Percentiles rank a stretch among this genome's conserved stretches.
These are phyloP conservation scores for Drosophila parvula DNA, from an alignment of 1,140 invertebrate genomes.

Conservation along the genomic window DNA sequence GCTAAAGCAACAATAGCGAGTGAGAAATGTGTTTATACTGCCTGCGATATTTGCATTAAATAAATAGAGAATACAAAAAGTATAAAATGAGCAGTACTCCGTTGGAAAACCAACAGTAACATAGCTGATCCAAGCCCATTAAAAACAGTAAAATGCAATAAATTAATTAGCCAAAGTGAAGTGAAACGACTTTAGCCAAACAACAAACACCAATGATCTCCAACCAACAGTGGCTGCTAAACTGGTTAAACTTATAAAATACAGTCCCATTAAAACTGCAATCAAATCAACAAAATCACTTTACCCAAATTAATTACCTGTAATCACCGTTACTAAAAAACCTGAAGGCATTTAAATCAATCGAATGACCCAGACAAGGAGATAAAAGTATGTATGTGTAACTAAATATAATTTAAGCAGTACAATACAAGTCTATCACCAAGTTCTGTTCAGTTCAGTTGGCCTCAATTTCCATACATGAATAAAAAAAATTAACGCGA, in stretches of 20 bases:
- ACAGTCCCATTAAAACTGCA: not conserved
- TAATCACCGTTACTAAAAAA: not conserved
- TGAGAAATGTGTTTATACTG: constrained; percentile 17
- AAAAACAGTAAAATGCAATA: constrained; percentile 12
- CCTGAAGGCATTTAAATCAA: not conserved
- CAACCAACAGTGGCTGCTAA: not conserved
- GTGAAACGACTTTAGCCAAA: not conserved
- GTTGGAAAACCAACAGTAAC: constrained; percentile 10
- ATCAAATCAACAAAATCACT: not conserved
- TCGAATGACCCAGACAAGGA: not conserved
- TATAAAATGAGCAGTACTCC: constrained; percentile 8
- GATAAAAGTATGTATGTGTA: not conserved
- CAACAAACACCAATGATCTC: not conserved
- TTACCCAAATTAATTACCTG: not conserved
- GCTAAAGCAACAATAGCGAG: constrained; percentile 59
- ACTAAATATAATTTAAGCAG: not conserved
- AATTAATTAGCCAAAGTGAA: constrained; percentile 11
- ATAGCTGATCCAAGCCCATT: constrained; percentile 13
- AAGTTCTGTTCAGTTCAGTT: not conserved
- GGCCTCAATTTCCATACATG: constrained; percentile 18
- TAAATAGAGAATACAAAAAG: constrained; percentile 13
- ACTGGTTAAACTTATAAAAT: not conserved
- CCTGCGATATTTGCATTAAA: constrained; percentile 44
- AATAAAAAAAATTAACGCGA: constrained; percentile 37
- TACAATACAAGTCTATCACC: constrained; percentile 10